Evolutionary conservation across 2,797 vertebrate species (phyloP).

Genomic region (Serranus cabrilla): DNA sequence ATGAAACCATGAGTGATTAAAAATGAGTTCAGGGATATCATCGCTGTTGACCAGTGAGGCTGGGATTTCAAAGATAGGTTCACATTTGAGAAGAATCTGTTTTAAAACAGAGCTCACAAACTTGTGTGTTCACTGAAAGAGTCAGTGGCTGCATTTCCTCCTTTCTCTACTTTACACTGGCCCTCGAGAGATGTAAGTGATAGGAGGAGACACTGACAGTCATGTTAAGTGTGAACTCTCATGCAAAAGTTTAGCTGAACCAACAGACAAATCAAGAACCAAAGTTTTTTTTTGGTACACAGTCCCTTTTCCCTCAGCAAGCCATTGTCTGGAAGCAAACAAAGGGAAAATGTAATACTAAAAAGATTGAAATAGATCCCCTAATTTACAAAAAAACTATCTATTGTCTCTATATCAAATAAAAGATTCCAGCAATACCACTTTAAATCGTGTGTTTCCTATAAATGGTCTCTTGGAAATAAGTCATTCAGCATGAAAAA

Average conservation of each 20-base stretch:
- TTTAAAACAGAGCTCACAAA: background rate
- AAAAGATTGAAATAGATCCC: background rate
- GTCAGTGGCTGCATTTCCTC: background rate
- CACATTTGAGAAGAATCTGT: background rate
- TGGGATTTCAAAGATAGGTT: conserved; percentile 9
- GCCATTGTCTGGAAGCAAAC: background rate
- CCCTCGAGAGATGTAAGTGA: background rate
- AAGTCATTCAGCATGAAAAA: no score
- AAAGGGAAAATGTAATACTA: background rate
- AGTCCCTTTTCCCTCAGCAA: background rate
- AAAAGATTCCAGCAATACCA: no score
- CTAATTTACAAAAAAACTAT: background rate
- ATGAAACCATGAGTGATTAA: conserved; percentile 10
- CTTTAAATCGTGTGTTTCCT: no score
- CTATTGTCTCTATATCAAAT: no score
- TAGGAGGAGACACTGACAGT: background rate
- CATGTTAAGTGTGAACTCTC: background rate
- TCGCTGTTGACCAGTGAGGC: background rate
- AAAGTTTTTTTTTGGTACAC: background rate
- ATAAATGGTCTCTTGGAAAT: no score
- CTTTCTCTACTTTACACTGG: background rate
- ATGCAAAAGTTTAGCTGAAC: background rate
- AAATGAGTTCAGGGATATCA: background rate
- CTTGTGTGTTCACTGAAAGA: background rate
- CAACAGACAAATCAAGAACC: background rate